Evolutionary conservation across 2,888 invertebrate genomes (phyloP).

Genomic region (Laothoe populi): DNA sequence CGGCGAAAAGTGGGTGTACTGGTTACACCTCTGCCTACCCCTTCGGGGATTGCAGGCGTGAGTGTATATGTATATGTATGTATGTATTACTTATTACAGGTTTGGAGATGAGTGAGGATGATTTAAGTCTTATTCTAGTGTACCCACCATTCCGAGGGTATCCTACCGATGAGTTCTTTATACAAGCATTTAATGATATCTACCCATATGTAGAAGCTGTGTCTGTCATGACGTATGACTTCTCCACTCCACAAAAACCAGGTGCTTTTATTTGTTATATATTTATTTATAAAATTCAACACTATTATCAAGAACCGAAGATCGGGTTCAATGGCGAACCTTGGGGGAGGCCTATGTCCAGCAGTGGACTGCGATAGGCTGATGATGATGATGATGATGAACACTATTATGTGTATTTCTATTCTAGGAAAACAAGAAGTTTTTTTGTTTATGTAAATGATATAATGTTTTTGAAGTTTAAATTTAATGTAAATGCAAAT

Average conservation of each 20-base stretch:
- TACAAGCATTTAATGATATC: slow-evolving; percentile 90
- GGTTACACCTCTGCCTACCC: no score
- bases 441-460: neutral
- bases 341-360: no score
- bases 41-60: no score
- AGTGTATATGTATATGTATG: no score
- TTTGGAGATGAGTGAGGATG: slow-evolving; percentile 81
- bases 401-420: no score
- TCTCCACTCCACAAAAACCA: slow-evolving; percentile 91
- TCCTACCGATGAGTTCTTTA: slow-evolving; percentile 87
- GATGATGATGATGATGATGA: no score
- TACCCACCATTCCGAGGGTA: slow-evolving; percentile 91
- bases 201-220: slow-evolving; percentile 92
- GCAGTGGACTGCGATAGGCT: no score
- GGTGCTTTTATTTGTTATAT: slow-evolving; percentile 70
- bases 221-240: slow-evolving; percentile 99
- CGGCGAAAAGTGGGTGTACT: no score
- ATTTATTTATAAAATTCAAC: neutral
- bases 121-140: slow-evolving; percentile 89
- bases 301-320: no score
- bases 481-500: neutral
- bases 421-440: neutral
- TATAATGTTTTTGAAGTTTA: no score
- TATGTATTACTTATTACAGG: slow-evolving; percentile 64
- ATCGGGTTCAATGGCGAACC: no score